Evolutionary conservation across 2,113 vertebrate genomes (phyloP).

Genomic region (Cyprinodon variegatus): DNA sequence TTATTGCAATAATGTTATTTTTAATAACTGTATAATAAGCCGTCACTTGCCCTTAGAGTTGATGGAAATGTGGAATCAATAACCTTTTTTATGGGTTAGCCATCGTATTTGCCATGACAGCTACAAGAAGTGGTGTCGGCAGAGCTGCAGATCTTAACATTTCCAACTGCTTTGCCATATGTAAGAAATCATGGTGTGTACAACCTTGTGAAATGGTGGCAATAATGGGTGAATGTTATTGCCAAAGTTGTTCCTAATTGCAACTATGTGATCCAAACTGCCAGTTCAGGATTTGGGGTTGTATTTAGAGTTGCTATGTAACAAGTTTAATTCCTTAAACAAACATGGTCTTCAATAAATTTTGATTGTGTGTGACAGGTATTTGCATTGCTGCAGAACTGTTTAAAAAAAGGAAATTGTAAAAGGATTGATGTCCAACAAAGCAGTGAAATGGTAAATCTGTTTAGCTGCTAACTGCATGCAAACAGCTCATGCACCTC

Average conservation of each 20-base stretch:
- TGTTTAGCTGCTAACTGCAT: constrained; percentile 6
- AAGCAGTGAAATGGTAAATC: constrained; percentile 5
- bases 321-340: constrained; percentile 69
- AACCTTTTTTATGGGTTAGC: constrained; percentile 62
- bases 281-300: constrained; percentile 52
- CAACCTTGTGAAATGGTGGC: constrained; percentile 56
- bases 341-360: constrained; percentile 74
- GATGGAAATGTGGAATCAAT: constrained; percentile 76
- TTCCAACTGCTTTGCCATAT: constrained; percentile 71
- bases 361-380: constrained; percentile 67
- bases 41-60: constrained; percentile 53
- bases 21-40: constrained; percentile 75
- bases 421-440: constrained; percentile 13
- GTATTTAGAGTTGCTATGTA: constrained; percentile 69
- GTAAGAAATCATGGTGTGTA: constrained; percentile 67
- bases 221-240: constrained; percentile 65
- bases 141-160: constrained; percentile 55
- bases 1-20: constrained; percentile 75
- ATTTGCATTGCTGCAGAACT: constrained; percentile 54
- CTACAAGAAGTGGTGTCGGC: constrained; percentile 51
- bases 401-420: constrained; percentile 47
- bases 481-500: background rate
- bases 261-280: constrained; percentile 65
- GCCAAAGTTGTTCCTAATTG: constrained; percentile 64
- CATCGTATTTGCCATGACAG: constrained; percentile 60